phyloP scores from a whole-genome alignment of 2,113 vertebrate genomes.

The Leptobrachium ailaonicum region DNA sequence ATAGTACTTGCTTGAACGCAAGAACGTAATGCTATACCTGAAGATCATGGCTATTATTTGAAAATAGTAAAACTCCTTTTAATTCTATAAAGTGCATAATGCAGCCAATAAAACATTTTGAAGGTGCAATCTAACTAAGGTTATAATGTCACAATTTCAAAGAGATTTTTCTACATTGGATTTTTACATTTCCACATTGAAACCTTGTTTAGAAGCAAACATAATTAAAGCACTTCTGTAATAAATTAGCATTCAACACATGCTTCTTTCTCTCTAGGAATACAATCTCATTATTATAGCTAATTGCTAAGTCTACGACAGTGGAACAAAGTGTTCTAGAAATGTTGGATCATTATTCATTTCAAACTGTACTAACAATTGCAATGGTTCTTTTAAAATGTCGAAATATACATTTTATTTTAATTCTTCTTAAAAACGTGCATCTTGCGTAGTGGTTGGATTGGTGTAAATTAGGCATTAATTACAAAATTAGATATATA shows the following conservation, averaged over 20 bases:
- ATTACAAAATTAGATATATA: background rate
- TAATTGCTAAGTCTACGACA: background rate
- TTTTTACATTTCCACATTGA: background rate
- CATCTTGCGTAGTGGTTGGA: background rate
- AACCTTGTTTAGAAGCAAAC: background rate
- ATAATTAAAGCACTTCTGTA: background rate
- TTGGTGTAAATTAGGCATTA: background rate
- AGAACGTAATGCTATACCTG: no score
- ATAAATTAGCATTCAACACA: background rate
- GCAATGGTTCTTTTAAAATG: background rate
- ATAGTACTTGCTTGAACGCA: no score
- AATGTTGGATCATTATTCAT: background rate
- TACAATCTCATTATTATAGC: slow-evolving; percentile 1
- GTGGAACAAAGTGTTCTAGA: background rate
- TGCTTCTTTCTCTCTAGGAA: background rate
- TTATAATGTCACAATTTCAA: no score
- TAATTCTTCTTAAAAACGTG: background rate
- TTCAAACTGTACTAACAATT: background rate
- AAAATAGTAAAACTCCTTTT: no score
- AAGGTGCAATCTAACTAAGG: no score
- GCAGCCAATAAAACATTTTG: no score
- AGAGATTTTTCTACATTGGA: background rate
- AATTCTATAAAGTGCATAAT: no score
- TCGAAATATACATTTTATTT: background rate
- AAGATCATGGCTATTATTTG: no score